Conservation (phyloP, 1,140 invertebrate genomes). For the Panagrolaimus sp. region DNA sequence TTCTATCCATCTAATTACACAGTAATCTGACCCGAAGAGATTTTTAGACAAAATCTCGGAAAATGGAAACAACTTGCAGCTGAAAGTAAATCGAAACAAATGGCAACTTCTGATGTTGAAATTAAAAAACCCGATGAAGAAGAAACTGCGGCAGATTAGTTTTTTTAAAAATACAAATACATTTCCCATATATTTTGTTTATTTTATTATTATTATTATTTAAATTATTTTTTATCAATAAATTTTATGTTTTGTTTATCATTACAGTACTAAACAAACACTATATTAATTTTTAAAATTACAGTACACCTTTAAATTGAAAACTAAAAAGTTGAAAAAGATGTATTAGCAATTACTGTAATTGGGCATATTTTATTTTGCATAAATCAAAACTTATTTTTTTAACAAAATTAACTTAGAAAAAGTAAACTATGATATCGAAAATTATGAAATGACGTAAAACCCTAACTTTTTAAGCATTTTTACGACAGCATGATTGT, state of each 20-base stretch:
- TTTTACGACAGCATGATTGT: too few species aligned
- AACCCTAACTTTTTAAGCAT: too few species aligned
- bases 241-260: background rate
- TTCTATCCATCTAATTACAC: too few species aligned
- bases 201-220: too few species aligned
- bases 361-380: too few species aligned
- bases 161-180: background rate
- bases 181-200: too few species aligned
- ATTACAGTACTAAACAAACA: background rate
- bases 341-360: too few species aligned
- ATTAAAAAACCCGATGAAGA: background rate
- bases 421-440: too few species aligned
- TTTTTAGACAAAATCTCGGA: background rate
- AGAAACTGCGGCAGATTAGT: background rate
- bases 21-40: too few species aligned
- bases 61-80: background rate
- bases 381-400: too few species aligned
- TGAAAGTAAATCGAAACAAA: slow-evolving; percentile 1
- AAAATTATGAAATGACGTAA: too few species aligned
- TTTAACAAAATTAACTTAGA: too few species aligned
- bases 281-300: background rate
- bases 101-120: background rate
- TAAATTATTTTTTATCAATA: background rate
- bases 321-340: background rate
- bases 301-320: background rate